Percentiles rank a stretch among this genome's conserved stretches.
These are phyloP conservation scores for Sebastes goodei DNA, from an alignment of 2,797 vertebrate species.

Conservation along the genomic window DNA sequence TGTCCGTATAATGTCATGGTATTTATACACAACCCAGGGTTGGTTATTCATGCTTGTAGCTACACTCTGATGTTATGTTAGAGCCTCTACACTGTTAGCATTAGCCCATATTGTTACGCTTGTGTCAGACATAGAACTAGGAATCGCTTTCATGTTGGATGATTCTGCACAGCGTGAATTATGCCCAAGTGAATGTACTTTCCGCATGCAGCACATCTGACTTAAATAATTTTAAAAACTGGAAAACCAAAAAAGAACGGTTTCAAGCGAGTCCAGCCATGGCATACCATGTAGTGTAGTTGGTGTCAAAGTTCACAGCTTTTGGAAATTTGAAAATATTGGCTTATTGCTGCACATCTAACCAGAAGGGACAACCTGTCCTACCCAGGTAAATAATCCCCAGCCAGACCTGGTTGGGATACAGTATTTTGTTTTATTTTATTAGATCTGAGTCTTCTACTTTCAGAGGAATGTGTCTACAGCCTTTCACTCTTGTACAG, in stretches of 20 bases:
- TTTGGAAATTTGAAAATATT: background rate
- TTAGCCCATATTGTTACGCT: background rate
- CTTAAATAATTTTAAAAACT: no score
- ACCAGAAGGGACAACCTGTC: background rate
- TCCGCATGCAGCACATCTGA: no score
- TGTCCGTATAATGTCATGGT: no score
- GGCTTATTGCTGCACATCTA: background rate
- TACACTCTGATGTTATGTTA: background rate
- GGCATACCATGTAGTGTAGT: background rate
- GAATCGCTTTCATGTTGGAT: background rate
- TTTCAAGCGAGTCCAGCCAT: background rate
- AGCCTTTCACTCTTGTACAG: background rate
- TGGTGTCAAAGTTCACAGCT: background rate
- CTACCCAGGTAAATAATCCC: background rate
- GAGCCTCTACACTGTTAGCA: background rate
- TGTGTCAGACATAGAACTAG: background rate
- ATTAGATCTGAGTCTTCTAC: background rate
- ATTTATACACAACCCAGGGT: no score
- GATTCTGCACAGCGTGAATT: background rate
- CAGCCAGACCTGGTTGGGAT: background rate
- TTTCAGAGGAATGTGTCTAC: background rate
- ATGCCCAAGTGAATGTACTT: no score
- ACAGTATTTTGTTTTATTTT: background rate
- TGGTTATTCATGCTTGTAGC: background rate
- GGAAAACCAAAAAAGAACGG: background rate